Evolutionary conservation across 2,797 vertebrate genomes (phyloP), one percentile per base, ranked within the genome.

Genomic region (Peromyscus melanophrys): DNA sequence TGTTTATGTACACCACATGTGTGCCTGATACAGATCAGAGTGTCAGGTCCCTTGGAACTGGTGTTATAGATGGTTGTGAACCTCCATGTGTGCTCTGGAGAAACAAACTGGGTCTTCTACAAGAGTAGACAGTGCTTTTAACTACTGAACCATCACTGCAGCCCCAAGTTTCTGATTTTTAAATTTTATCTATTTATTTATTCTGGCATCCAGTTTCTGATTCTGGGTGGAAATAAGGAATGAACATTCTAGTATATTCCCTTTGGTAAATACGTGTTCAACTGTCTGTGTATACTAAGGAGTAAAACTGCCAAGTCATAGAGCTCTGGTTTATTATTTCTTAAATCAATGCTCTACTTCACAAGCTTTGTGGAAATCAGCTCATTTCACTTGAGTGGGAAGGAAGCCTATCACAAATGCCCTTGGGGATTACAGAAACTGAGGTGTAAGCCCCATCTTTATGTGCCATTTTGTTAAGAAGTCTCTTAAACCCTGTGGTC

Each of bases 341-440:
- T 94, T 55, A 94, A 91, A 86, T 73, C 40, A 71, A 27, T 77
- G 65, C 13, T 73, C 5, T 67, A 78, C 4, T 91, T 85, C 34
- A 91, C 80, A 25, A 94, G 59, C 10, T 91, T 82, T 96, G 65
- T 94, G 57, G 84, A 84, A 94, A 89, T 76, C 37, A 55, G 59
- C 37, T 69, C 10, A 40, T 29, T 89, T 93, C 65, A 73, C n/a
- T 82, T 78, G 43, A 63, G 40, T 55, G 77, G 89, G 40, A 92
- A 96, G 84, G 49, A 23, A 43, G 14, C 25, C 82, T 52, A 55
- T 81, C 80, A 43, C 63, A 83, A 80, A 76, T 31, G 80, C 17
- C 59, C 82, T 57, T 75, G 25, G 31, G 13, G 2, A 52, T 13
- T 21, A 86, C 25, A 52, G 78, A 84, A 61, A 88, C 5, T 11